Evolutionary conservation across 2,113 vertebrate species (phyloP).

Genomic region (Equus przewalskii): DNA sequence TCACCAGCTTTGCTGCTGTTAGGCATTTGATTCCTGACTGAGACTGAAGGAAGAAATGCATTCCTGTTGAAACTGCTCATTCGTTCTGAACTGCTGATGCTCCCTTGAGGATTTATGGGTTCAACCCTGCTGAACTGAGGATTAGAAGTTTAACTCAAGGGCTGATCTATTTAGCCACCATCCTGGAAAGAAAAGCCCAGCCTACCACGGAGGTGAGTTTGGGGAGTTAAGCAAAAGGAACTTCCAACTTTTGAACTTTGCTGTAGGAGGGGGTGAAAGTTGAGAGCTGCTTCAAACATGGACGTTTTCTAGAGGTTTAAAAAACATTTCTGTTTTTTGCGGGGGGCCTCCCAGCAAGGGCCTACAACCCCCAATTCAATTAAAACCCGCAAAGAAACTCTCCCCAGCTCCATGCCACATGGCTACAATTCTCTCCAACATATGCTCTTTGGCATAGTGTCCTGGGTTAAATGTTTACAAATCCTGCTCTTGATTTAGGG

Average conservation of each 20-base stretch:
- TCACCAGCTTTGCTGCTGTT: not conserved
- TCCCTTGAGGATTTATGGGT: not conserved
- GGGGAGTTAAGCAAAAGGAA: not conserved
- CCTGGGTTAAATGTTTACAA: slow-evolving; percentile 47
- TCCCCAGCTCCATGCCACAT: not conserved
- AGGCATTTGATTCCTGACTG: not conserved
- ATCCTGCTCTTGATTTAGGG: not conserved
- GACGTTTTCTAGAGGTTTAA: not conserved
- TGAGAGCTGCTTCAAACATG: not conserved
- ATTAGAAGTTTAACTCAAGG: not conserved
- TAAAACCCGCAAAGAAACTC: slow-evolving; percentile 32
- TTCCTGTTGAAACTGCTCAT: not conserved
- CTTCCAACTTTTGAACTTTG: not conserved
- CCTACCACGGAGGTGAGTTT: not conserved
- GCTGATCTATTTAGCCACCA: not conserved
- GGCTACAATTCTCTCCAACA: not conserved
- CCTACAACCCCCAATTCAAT: not conserved
- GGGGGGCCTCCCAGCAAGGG: not conserved
- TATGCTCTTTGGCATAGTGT: not conserved
- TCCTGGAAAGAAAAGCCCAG: not conserved
- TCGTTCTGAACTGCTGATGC: slow-evolving; percentile 14
- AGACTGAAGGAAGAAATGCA: not conserved
- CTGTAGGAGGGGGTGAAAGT: not conserved
- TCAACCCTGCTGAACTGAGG: not conserved
- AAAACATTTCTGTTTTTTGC: not conserved